Base-by-base conservation (phyloP, 2,797 vertebrate genomes). In the Pangasius krempfi region DNA sequence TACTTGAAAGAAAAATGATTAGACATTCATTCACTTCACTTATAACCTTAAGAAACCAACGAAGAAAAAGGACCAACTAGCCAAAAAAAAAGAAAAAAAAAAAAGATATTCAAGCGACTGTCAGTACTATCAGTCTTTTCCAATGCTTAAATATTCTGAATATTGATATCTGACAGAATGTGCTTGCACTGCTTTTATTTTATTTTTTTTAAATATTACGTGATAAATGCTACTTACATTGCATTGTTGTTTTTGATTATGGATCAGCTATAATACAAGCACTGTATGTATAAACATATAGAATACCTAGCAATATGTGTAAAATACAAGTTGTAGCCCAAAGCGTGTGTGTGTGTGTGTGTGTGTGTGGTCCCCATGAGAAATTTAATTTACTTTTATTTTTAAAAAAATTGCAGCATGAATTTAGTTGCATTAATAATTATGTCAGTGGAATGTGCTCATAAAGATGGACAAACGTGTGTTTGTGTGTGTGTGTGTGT, bases 401-500 rank as follows among this genome's bases (percentile, higher is more conserved):
- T 54, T 54, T 54, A 56, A 56, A 56, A 56, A 54, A 54, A 54
- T 2, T 62, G 25, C 30, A 68, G 44, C 44, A 75, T 47, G 33
- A 72, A 72, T 22, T 22, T 72, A 72, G 20, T 20, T 72, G 22
- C 22, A 27, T 22, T 75, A 75, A 75, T 73, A 72, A 72, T 40
- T 75, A 25, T 75, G 72, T 75, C 22, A 25, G 20, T 27, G 22
- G 22, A 75, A 75, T 40, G 66, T 68, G 6, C 66, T 68, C 14
- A 33, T 68, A 68, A 16, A 14, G 13, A 68, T 68, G 66, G 20
- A 73, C 37, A 44, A 73, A 40, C 10, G 7, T 14, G 66, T 33
- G 30, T 70, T 5, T 70, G 33, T 72, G 86, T 56, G 60, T 62
- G 58, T 54, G 33, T 87, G 27, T 76, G 62, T 68, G 25, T 79